Conservation (phyloP, 2,113 vertebrate genomes). For the Tachysurus vachellii region DNA sequence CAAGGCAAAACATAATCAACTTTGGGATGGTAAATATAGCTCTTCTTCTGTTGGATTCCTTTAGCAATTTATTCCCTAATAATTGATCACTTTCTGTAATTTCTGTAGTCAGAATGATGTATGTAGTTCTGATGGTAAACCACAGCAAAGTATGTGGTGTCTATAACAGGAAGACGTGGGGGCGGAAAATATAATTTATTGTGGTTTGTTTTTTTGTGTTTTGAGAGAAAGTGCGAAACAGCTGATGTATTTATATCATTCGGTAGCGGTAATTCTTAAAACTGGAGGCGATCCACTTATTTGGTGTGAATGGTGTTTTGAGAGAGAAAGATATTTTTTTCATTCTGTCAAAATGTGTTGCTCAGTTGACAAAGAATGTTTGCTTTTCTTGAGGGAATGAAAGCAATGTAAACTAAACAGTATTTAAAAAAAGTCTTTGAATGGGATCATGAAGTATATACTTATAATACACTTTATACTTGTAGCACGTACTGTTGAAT, state of each 20-base stretch:
- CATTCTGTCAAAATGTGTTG: neutral
- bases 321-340: neutral
- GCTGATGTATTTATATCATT: neutral
- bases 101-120: neutral
- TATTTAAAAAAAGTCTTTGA: neutral
- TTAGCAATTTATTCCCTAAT: neutral
- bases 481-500: neutral
- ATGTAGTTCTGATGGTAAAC: constrained; percentile 3
- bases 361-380: neutral
- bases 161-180: constrained; percentile 22
- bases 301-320: neutral
- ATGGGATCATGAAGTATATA: neutral
- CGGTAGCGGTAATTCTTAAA: neutral
- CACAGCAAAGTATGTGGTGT: neutral
- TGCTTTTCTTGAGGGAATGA: neutral
- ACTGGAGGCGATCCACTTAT: neutral
- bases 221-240: neutral
- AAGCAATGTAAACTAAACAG: neutral
- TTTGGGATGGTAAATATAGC: neutral
- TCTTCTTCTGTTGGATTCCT: neutral
- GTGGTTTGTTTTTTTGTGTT: neutral
- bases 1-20: neutral
- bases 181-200: neutral
- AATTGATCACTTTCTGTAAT: neutral
- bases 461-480: neutral